phyloP scores from a whole-genome alignment of 37 sponge, comb jelly and placozoan genomes.

The Oscarella lobularis region DNA sequence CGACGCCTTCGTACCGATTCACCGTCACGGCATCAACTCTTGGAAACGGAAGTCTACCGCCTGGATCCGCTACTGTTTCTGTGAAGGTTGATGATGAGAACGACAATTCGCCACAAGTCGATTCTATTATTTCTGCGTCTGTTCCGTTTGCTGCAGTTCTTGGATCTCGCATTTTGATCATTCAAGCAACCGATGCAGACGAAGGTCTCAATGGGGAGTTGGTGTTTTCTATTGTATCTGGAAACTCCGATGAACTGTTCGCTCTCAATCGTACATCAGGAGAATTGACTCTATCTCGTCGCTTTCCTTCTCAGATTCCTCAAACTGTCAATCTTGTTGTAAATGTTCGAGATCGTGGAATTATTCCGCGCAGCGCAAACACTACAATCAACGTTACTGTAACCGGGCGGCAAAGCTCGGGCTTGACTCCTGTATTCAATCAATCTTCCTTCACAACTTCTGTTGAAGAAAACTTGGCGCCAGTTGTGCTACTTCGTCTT shows the following conservation, averaged over 20 bases:
- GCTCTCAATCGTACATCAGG: neutral
- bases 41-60: neutral
- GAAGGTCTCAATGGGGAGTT: neutral
- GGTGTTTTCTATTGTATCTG: neutral
- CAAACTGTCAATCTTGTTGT: neutral
- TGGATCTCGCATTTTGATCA: neutral
- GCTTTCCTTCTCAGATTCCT: neutral
- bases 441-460: neutral
- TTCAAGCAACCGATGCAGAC: neutral
- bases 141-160: neutral
- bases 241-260: neutral
- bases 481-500: no score
- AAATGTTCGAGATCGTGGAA: neutral
- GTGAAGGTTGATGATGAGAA: neutral
- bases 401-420: neutral
- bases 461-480: neutral
- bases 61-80: neutral
- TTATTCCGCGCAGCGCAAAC: neutral
- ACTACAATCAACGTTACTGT: neutral
- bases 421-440: neutral
- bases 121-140: neutral
- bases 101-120: neutral
- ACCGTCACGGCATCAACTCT: neutral
- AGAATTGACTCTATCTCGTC: neutral
- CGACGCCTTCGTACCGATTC: neutral